A percentile compares a stretch with the other conserved stretches of the same genome.
Conservation (phyloP, 1,140 invertebrate species). For the Ips nitidus region DNA sequence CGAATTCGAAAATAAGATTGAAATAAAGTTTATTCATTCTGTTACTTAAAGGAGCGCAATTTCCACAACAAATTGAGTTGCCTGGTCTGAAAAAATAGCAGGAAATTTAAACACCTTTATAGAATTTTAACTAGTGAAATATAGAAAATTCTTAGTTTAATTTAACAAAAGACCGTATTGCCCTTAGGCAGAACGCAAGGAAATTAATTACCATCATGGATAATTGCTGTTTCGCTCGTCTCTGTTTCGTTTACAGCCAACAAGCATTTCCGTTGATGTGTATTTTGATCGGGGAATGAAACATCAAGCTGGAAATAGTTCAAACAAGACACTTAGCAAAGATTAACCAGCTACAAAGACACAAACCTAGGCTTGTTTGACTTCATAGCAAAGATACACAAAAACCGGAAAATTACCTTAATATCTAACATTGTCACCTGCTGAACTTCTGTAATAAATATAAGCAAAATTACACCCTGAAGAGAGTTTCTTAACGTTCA, state of each 20-base stretch:
- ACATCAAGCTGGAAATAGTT: too few species aligned
- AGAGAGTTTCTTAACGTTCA: too few species aligned
- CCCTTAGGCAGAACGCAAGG: neutral
- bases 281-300: neutral
- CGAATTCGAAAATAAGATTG: constrained; percentile 22
- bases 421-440: too few species aligned
- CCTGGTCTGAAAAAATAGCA: constrained; percentile 5
- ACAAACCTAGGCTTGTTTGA: too few species aligned
- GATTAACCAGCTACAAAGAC: too few species aligned
- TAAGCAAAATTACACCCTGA: too few species aligned
- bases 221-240: neutral
- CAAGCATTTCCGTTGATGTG: neutral
- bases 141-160: too few species aligned
- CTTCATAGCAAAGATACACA: too few species aligned
- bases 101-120: neutral
- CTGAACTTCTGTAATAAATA: too few species aligned
- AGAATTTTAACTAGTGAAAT: neutral
- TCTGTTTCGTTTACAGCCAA: constrained; percentile 1
- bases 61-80: constrained; percentile 22
- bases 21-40: constrained; percentile 23
- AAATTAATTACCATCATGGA: neutral
- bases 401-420: too few species aligned
- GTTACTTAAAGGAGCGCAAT: constrained; percentile 23
- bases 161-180: too few species aligned
- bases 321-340: too few species aligned